Conservation (phyloP, 2,888 invertebrate genomes). For the Ptilodon capucinus region DNA sequence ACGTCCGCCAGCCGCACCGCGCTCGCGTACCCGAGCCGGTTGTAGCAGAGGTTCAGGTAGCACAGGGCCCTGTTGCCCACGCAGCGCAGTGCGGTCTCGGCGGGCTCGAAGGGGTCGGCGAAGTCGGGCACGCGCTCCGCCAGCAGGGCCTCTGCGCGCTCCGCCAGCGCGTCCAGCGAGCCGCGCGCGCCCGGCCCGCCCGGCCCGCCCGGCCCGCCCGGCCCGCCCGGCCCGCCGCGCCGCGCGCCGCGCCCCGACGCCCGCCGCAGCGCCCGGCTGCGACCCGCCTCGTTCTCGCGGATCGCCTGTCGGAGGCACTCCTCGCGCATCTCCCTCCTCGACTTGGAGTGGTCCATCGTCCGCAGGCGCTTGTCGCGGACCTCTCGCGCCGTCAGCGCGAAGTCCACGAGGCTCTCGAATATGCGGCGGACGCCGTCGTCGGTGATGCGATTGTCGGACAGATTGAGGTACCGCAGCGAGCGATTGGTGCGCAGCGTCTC, state of each 20-base stretch:
- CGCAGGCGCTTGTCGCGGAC: slow-evolving; percentile 19
- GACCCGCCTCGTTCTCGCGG: background rate
- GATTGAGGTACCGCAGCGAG: slow-evolving; percentile 32
- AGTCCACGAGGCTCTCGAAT: slow-evolving; percentile 24
- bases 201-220: slow-evolving; percentile 3
- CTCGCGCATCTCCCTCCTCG: slow-evolving; percentile 9
- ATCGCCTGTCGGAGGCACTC: slow-evolving; percentile 12
- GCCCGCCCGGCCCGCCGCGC: background rate
- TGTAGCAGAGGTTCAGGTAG: slow-evolving; percentile 35
- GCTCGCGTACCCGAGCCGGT: slow-evolving; percentile 24
- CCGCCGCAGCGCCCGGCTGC: background rate
- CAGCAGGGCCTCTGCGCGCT: slow-evolving; percentile 19
- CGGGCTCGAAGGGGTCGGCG: slow-evolving; percentile 26
- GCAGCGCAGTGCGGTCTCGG: slow-evolving; percentile 23
- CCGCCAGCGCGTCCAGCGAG: background rate
- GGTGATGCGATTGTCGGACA: slow-evolving; percentile 35
- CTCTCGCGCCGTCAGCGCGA: slow-evolving; percentile 29
- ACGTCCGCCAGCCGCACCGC: slow-evolving; percentile 19
- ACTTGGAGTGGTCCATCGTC: slow-evolving; percentile 17
- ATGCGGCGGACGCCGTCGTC: slow-evolving; percentile 30
- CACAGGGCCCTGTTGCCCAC: slow-evolving; percentile 31
- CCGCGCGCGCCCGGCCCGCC: slow-evolving; percentile 9
- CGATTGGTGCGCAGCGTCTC: slow-evolving; percentile 36
- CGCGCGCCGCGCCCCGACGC: slow-evolving; percentile 1
- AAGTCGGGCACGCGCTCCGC: slow-evolving; percentile 15